These are phyloP conservation scores for Cyrtonyx montezumae DNA, from an alignment of 2,113 vertebrate genomes.

Conservation along the genomic window DNA sequence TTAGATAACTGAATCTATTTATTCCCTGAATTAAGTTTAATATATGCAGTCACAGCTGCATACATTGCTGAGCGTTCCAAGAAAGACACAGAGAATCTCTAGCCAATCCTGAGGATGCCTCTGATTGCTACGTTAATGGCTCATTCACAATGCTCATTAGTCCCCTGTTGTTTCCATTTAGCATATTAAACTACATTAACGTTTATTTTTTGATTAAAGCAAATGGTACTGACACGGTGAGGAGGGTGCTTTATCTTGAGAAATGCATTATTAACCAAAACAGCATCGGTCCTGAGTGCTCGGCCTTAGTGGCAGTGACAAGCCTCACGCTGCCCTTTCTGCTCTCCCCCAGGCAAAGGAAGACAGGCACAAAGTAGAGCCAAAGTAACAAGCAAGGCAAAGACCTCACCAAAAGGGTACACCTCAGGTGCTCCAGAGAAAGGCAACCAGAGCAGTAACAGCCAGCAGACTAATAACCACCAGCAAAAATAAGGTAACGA, in stretches of 20 bases:
- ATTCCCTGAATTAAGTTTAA: background rate
- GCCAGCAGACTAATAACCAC: background rate
- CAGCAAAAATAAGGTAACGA: background rate
- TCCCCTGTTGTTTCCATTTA: conserved; percentile 50
- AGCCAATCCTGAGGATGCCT: conserved; percentile 2
- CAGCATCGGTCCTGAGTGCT: background rate
- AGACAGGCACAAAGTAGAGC: background rate
- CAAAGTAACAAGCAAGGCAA: background rate
- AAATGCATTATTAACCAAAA: background rate
- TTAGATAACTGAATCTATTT: conserved; percentile 2
- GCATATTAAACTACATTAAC: conserved; percentile 41
- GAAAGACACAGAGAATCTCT: conserved; percentile 21
- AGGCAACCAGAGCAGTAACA: background rate
- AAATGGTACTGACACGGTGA: background rate
- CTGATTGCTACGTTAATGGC: conserved; percentile 24
- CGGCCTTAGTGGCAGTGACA: background rate
- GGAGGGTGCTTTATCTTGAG: background rate
- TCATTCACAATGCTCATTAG: conserved; percentile 56
- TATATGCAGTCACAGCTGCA: background rate
- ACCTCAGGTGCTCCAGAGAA: background rate
- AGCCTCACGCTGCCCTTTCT: background rate
- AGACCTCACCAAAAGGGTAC: background rate
- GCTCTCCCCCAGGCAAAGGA: background rate
- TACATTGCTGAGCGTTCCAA: background rate
- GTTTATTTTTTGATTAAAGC: conserved; percentile 55